Conservation (phyloP, 1,140 invertebrate genomes). For the Trichoplusia ni region DNA sequence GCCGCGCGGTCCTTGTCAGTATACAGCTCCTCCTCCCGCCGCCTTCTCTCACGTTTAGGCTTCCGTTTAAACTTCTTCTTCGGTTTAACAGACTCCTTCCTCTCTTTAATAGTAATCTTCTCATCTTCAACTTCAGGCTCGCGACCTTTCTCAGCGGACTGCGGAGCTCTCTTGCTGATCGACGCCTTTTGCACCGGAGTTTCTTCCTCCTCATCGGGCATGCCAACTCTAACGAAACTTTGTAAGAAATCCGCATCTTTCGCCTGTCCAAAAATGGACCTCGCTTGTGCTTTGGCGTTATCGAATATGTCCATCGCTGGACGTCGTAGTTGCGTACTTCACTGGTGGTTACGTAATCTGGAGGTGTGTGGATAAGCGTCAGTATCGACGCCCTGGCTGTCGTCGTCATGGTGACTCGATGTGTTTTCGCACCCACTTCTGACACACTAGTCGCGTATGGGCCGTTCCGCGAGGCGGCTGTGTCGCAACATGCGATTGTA, state of each 20-base stretch:
- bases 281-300: conserved; percentile 70
- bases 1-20: conserved; percentile 95
- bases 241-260: conserved; percentile 88
- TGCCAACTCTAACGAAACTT: conserved; percentile 87
- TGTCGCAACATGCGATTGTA: background rate
- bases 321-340: background rate
- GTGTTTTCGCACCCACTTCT: conserved; percentile 72
- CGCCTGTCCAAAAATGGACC: conserved; percentile 82
- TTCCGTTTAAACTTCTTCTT: conserved; percentile 66
- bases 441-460: conserved; percentile 43
- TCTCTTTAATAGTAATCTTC: conserved; percentile 48
- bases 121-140: conserved; percentile 55
- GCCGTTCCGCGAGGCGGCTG: background rate
- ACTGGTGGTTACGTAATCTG: conserved; percentile 57
- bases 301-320: conserved; percentile 56
- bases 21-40: conserved; percentile 90
- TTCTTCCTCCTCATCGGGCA: conserved; percentile 75
- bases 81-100: conserved; percentile 68
- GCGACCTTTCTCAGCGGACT: conserved; percentile 54
- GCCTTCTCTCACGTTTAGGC: conserved; percentile 81
- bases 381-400: conserved; percentile 70
- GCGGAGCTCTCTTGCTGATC: conserved; percentile 70
- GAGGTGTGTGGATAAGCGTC: conserved; percentile 62
- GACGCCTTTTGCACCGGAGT: conserved; percentile 73
- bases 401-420: conserved; percentile 68